Evolutionary conservation across 1,140 invertebrate genomes (phyloP).

Genomic region (Drosophila repletoides): DNA sequence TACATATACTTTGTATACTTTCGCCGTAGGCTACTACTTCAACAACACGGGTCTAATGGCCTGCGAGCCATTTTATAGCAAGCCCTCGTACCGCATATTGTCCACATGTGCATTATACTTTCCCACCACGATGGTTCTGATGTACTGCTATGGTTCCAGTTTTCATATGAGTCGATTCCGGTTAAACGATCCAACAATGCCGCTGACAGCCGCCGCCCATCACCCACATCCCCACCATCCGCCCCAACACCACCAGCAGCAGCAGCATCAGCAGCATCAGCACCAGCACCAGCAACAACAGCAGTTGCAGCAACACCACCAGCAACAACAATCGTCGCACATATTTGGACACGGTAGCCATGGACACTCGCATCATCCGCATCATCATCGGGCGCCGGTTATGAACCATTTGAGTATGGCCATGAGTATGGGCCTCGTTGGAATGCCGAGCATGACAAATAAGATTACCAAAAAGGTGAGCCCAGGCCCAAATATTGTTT

Average conservation of each 20-base stretch:
- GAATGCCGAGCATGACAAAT: constrained; percentile 77
- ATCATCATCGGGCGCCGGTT: constrained; percentile 55
- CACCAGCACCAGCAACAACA: constrained; percentile 47
- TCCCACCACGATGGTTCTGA: constrained; percentile 93
- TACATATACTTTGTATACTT: no score
- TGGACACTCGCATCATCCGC: constrained; percentile 54
- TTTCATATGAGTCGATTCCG: constrained; percentile 92
- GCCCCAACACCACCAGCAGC: constrained; percentile 32
- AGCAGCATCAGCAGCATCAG: constrained; percentile 26
- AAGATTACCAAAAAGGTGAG: constrained; percentile 81
- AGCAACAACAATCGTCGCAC: constrained; percentile 47
- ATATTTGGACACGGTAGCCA: constrained; percentile 49
- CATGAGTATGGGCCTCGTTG: constrained; percentile 78
- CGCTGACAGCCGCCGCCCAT: constrained; percentile 79
- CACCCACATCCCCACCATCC: constrained; percentile 71
- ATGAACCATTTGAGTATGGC: constrained; percentile 78
- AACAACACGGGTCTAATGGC: constrained; percentile 91
- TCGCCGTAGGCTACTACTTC: constrained; percentile 89
- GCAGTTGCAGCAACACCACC: constrained; percentile 39
- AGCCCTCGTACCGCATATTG: constrained; percentile 89
- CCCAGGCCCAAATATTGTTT: background rate
- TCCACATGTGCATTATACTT: constrained; percentile 93
- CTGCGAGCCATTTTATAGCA: constrained; percentile 92
- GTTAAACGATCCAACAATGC: constrained; percentile 84
- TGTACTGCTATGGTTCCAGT: constrained; percentile 94